Evolutionary conservation across 1,140 invertebrate genomes (phyloP), one percentile per base, ranked within the genome.

Genomic region (Heliconius congener): DNA sequence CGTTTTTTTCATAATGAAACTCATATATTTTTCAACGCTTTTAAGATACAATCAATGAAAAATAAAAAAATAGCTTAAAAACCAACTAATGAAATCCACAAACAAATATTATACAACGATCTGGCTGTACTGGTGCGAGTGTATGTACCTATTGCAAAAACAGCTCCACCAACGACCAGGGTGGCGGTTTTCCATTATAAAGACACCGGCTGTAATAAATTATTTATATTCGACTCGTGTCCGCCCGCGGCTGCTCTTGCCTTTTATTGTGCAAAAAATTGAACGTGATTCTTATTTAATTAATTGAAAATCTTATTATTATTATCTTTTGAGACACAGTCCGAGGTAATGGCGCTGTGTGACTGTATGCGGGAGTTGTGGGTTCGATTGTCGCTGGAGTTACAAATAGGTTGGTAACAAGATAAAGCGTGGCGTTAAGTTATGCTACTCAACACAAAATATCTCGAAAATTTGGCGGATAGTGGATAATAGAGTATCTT

Each of bases 141-240:
- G 30, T 34, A 34, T 34, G 30, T 34, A 34, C 30, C 30, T 46
- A 66, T 30, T 66, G 60, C 60, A 66, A 30, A 30, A 16, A 66
- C n/a, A 57, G 16, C 55, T 23, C n/a, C 60, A 30, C 37, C 34
- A 46, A 37, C 74, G 13, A 42, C 39, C 55, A 23, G 74, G 73
- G 78, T 79, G 78, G 78, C 50, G 27, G 23, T 72, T 79, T 79
- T 75, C 78, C 78, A 79, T 79, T 71, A 55, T 75, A 79, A 75
- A 79, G 78, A 50, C 23, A 72, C 80, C 80, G 80, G 71, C 76
- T 73, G 42, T 60, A 73, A 78, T 78, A 60, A 75, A 78, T 78
- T 78, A 81, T 81, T 78, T 71, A 81, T 78, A 79, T 71, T n/a
- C 73, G 78, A 23, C 39, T 71, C 80, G 70, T 81, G 77, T n/a